Base-by-base conservation (phyloP, 2,888 invertebrate species). In the Synanthedon andrenaeformis region DNA sequence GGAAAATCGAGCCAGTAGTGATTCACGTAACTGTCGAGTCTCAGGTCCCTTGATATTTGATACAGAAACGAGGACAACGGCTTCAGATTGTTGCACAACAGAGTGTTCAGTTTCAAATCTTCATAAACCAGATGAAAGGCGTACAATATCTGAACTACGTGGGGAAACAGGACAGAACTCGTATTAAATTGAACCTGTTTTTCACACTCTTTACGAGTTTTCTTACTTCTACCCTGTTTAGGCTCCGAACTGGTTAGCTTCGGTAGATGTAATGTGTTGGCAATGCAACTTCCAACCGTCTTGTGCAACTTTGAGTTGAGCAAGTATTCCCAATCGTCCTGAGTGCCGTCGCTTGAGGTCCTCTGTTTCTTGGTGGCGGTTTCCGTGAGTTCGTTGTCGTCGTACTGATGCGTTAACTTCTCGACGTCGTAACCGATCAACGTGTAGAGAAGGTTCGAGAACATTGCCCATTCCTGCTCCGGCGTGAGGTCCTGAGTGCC, bases 1-100 rank as follows among this genome's bases (percentile, higher is more conserved):
- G 97, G 96, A 67, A 92, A 96, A 80, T 97, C 97, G 59, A 94
- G 81, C 88, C 94, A 93, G 72, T 98, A 98, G 74, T 95, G 93
- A 61, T 93, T 90, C 1, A 91, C 88, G 65, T 95, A 97, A 28
- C 89, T 80, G 1, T 89, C 83, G 54, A 95, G 82, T 54, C 91
- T 89, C 64, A 97, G 88, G 80, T 97, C 96, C 49, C 89, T 89
- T 0, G 96, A 89, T 49, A 97, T 72, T 69, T 93, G 94, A 68
- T 93, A 91, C 42, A 97, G 77, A 55, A 96, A 90, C 59, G 82
- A 70, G 0, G 92, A 93, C 48, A 97, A 70, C 0, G 91, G 88
- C 53, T 90, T 89, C 57, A 95, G 74, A 62, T 93, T 91, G 54
- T 91, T 91, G 51, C 90, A 89, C 60, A 93, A 80, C 0, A 94